Evolutionary conservation across 2,113 vertebrate species (phyloP), one percentile per base, ranked within the genome.

Genomic region (Rhynchomys soricoides): DNA sequence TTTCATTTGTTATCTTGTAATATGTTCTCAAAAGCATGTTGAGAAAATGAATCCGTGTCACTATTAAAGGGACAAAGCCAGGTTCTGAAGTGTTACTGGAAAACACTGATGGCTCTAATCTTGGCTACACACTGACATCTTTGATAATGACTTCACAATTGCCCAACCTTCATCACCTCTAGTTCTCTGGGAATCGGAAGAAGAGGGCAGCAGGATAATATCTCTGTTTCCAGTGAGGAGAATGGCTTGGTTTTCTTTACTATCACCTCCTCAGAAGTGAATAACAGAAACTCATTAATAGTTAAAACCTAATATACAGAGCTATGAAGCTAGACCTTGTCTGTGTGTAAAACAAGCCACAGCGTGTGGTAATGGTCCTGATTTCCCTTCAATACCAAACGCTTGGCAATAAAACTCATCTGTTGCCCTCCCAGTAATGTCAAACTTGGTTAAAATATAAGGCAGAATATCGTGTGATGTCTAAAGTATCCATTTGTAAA

Each of bases 371-470:
- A 91, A 85, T 55, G 91, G 37, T 87, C 91, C 94, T 75, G 31
- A 87, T 92, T 85, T 91, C 79, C 26, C 62, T 48, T 77, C 82
- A 85, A 93, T 82, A 7, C 55, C 59, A 95, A 96, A 93, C 93
- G 75, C 75, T 45, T 86, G 89, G 34, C 55, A 92, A 16, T 40
- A 26, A 83, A 92, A 95, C 52, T 74, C 34, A 9, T 66, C 91
- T 82, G 26, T 79, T 57, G 94, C 34, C 66, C 34, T 17, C 70
- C n/a, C 12, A n/a, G 70, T 95, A 91, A 91, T 37, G 31, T 66
- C 89, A 96, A 82, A 26, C 21, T 57, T 78, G 92, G 81, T 91
- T 85, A 71, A 97, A 96, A 90, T 95, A 5, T 88, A 96, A 95
- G 59, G 52, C 78, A 82, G 90, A 96, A 83, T 89, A 31, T 71